Evolutionary conservation across 2,888 invertebrate genomes (phyloP), one percentile per base, ranked within the genome.

Genomic region (Chymomyza amoena): DNA sequence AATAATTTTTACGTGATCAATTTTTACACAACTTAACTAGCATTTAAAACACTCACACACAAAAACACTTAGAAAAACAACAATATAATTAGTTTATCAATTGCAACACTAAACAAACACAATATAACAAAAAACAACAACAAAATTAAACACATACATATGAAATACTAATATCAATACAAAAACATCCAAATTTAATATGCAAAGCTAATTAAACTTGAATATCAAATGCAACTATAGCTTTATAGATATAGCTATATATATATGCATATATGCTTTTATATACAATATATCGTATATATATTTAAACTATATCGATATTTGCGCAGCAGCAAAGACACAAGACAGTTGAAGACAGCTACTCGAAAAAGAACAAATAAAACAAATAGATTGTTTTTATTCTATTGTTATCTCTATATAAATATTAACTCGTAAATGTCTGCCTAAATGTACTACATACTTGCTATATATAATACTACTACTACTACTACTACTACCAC

Each of bases 101-200:
- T 66, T 72, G 71, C 64, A 78, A 68, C 68, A 75, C 73, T 61
- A 73, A 61, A 71, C 51, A 66, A 64, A 80, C 69, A 77, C 65
- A 72, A 60, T 7, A 75, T 64, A 70, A 63, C 54, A 28, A 60
- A 45, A 56, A 39, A 56, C 15, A 63, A 60, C 18, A 65, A 59
- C 15, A 28, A 59, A 32, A 32, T 1, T 6, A 32, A 32, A 32
- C 28, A 59, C 59, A 25, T 45, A 45, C 39, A 28, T 59, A 59
- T 28, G 20, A 57, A 18, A 68, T 62, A 60, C 59, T 9, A 56
- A 65, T 25, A 69, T 72, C 52, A 62, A 77, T 28, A 77, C 61
- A 32, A 64, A 61, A 84, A 85, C n/a, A n/a, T 81, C 71, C 85
- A 75, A 73, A 78, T 85, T 69, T 75, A 76, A 80, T 82, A 82